These are phyloP conservation scores for Zoroaster sp. DNA, from an alignment of 53 echinoderm and acorn worm genomes.

Conservation along the genomic window DNA sequence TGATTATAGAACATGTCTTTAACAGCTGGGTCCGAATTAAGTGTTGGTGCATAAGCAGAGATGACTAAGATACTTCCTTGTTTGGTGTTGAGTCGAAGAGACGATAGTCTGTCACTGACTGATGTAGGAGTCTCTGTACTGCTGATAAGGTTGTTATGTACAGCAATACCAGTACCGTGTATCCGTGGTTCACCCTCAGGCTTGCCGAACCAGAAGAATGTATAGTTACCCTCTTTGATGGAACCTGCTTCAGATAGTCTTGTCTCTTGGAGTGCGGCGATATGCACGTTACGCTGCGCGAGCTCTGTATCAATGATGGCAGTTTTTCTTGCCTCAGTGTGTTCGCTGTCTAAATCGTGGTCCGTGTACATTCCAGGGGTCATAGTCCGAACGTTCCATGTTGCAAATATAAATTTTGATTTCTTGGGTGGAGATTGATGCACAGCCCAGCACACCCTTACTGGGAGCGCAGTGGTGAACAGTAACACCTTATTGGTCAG, in stretches of 20 bases:
- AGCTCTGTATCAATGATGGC: background rate
- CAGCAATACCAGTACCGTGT: constrained; percentile 10
- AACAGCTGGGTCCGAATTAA: background rate
- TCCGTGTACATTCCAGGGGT: background rate
- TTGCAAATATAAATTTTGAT: background rate
- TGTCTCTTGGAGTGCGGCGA: background rate
- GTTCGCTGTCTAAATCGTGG: background rate
- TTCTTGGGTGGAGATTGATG: background rate
- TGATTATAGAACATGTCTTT: constrained; percentile 59
- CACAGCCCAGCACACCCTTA: background rate
- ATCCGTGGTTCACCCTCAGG: background rate
- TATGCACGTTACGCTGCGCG: background rate
- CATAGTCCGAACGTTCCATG: too few relatives aligned
- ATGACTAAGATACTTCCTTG: background rate
- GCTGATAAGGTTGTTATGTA: too few relatives aligned
- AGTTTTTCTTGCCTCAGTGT: background rate
- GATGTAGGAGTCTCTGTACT: constrained; percentile 1
- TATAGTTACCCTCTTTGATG: background rate
- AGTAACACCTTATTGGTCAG: background rate
- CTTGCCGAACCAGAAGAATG: background rate
- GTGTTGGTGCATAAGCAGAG: constrained; percentile 52
- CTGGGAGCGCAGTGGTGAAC: background rate
- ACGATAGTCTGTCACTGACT: background rate
- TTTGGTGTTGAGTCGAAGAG: background rate
- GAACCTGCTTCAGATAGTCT: background rate